Base-by-base conservation (phyloP, 2,113 vertebrate genomes). In the Pedetes capensis region DNA sequence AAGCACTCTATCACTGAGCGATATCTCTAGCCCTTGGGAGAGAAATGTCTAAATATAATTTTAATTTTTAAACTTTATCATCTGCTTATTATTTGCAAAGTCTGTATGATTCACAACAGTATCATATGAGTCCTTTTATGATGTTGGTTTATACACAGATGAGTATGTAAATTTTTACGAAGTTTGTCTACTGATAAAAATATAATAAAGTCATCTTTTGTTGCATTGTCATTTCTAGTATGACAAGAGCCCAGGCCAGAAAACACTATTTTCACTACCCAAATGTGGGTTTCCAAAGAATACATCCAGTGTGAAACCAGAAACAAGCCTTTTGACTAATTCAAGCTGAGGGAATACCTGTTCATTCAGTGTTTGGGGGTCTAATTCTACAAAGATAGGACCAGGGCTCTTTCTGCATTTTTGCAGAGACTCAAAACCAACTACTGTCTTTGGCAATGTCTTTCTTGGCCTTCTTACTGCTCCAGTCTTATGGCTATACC, bases 181-280 rank as follows among this genome's bases (percentile, higher is more conserved):
- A 96, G 95, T 88, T 96, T 95, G 95, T 93, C 78, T 84, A 85
- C 88, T 92, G 97, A 96, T 96, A 96, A 93, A 92, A 96, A 69
- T 83, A 86, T 32, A 96, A 88, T 64, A 96, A 90, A 96, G 91
- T 97, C 91, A 94, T 96, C 72, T 89, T 81, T 82, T 49, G 74
- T 39, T 86, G 95, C 86, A 86, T 29, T 3, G 51, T 96, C 97
- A 97, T 96, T 94, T 94, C 94, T 91, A 93, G 72, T 78, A 66
- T 55, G 18, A 57, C 66, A 85, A 37, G 66, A 91, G 29, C 49
- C 23, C 12, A 63, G 82, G 51, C 89, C 61, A 78, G 82, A 61
- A 86, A 89, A 72, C 13, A 49, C n/a, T 78, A 25, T 55, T 81
- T 89, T 96, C 86, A 96, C 55, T 81, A 92, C 55, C 72, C 71